A percentile compares a stretch with the other conserved stretches of the same genome.
phyloP scores from a whole-genome alignment of 2,113 vertebrate genomes.

The Catharus minimus region DNA sequence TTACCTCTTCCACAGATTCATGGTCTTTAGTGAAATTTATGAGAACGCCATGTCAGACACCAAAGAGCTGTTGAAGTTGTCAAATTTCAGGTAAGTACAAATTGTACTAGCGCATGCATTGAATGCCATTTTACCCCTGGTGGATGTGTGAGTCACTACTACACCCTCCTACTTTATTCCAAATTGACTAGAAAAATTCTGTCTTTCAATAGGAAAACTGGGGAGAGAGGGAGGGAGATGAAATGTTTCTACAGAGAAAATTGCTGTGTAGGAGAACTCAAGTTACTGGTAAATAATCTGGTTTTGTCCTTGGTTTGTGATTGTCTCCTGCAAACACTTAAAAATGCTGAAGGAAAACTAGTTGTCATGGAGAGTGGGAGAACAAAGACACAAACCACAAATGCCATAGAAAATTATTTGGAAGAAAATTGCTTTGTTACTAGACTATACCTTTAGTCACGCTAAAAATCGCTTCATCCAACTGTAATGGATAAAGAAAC shows the following conservation, averaged over 20 bases:
- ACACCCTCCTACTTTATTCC: slow-evolving; percentile 60
- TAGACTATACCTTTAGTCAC: slow-evolving; percentile 28
- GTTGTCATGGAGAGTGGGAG: slow-evolving; percentile 5
- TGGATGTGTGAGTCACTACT: slow-evolving; percentile 60
- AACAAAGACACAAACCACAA: slow-evolving; percentile 52
- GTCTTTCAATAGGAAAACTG: slow-evolving; percentile 30
- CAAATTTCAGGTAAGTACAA: slow-evolving; percentile 70
- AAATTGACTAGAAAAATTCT: slow-evolving; percentile 36
- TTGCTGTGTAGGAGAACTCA: slow-evolving; percentile 30
- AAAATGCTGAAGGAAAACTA: slow-evolving; percentile 35
- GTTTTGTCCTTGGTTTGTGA: slow-evolving; percentile 24
- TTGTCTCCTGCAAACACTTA: slow-evolving; percentile 26
- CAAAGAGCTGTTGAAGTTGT: slow-evolving; percentile 56
- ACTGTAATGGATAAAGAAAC: slow-evolving; percentile 2
- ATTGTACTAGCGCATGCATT: slow-evolving; percentile 77
- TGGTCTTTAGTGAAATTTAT: slow-evolving; percentile 40
- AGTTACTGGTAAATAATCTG: slow-evolving; percentile 55
- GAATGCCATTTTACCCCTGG: slow-evolving; percentile 70
- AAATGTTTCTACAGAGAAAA: slow-evolving; percentile 25
- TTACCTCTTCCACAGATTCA: slow-evolving; percentile 51
- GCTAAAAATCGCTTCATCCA: slow-evolving; percentile 26
- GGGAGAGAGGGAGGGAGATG: not conserved
- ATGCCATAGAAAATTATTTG: slow-evolving; percentile 26
- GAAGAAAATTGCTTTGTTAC: slow-evolving; percentile 37
- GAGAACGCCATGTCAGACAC: slow-evolving; percentile 39